Conservation (phyloP, 1,140 invertebrate species). For the Dolichoris vasculosae region DNA sequence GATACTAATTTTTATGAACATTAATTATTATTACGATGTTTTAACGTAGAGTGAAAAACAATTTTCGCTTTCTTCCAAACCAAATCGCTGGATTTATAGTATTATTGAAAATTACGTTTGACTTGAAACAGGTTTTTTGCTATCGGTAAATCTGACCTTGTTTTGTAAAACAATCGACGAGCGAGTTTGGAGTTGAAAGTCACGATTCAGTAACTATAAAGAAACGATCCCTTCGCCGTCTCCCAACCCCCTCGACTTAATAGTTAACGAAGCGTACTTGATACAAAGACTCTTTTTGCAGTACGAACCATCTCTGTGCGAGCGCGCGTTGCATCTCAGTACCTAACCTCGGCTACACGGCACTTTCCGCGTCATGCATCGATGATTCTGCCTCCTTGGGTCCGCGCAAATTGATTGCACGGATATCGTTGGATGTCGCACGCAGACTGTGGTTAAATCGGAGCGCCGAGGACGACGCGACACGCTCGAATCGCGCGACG, state of each 20-base stretch:
- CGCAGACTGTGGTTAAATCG: neutral
- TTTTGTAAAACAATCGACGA: neutral
- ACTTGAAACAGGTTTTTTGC: neutral
- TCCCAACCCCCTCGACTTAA: neutral
- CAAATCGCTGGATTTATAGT: neutral
- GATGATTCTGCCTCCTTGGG: neutral
- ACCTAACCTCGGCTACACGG: too few relatives aligned
- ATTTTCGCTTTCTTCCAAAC: neutral
- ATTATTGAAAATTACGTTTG: neutral
- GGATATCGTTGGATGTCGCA: neutral
- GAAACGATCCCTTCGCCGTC: neutral
- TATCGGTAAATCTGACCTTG: neutral
- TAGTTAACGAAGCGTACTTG: slow-evolving; percentile 14
- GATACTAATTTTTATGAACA: neutral
- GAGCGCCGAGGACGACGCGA: neutral
- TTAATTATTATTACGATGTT: neutral
- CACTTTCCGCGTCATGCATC: neutral
- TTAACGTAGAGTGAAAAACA: neutral
- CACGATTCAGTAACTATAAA: neutral
- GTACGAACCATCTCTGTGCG: too few relatives aligned
- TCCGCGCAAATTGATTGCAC: slow-evolving; percentile 2
- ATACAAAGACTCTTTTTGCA: slow-evolving; percentile 1
- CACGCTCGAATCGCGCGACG: neutral
- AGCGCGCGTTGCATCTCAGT: too few relatives aligned
- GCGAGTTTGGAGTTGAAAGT: slow-evolving; percentile 2